Evolutionary conservation across 2,113 vertebrate species (phyloP), one percentile per base, ranked within the genome.

Genomic region (Excalfactoria chinensis): DNA sequence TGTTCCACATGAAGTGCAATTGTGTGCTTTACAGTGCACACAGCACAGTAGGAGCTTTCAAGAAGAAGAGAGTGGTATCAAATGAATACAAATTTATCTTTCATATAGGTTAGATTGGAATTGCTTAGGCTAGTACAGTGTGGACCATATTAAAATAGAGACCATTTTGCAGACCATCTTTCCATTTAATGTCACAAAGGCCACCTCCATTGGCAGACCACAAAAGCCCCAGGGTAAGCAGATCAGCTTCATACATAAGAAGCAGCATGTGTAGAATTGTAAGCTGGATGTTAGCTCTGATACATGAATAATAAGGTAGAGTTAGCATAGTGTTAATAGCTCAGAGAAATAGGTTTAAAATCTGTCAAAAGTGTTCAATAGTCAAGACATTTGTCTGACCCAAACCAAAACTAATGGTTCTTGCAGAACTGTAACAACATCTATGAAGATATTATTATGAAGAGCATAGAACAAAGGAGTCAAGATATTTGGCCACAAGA

Each of bases 81-180:
- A 75, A 96, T 92, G 90, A 95, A 97, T 96, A 96, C 79, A 95
- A 89, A 97, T 88, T 93, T 76, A 84, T 89, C 66, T 95, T 96
- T 96, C 89, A 91, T 86, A 93, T 69, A 89, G 55, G 81, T 86
- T 86, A 85, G 89, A 93, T 83, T 86, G 92, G 76, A 94, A 93
- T 89, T 93, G 88, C 88, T 93, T 40, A 82, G 76, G 56, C 64
- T 83, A 53, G 55, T 90, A 64, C 70, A 55, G 53, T 59, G 85
- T 83, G 60, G 95, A 67, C 93, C 15, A 0, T 93, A 86, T 93
- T 96, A 92, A 88, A 95, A 93, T 88, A 76, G 48, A 85, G 88
- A 77, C 94, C 86, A 71, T 90, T 95, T 86, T 77, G 67, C 60
- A 93, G 73, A 81, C 64, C 30, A 11, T 67, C 76, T 95, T 82